Conservation (phyloP, 2,888 invertebrate species). For the Cryptocephalus moraei region DNA sequence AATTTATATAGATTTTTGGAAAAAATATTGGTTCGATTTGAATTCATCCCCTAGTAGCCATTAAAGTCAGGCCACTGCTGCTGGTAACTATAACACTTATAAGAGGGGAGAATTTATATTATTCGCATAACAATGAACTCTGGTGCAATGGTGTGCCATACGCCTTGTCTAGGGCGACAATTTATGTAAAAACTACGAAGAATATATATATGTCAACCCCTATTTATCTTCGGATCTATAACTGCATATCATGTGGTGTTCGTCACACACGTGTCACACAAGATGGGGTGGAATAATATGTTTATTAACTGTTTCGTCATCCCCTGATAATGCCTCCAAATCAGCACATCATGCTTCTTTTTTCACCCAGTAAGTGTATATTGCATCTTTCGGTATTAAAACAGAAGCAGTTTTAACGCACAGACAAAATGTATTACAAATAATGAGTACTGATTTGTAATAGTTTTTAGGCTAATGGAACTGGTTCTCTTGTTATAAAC, state of each 20-base stretch:
- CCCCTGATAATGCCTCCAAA: constrained; percentile 1
- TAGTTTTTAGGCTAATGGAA: no score
- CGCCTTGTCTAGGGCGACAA: constrained; percentile 21
- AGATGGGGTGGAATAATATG: constrained; percentile 7
- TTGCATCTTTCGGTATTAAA: no score
- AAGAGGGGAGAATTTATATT: not conserved
- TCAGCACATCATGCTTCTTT: not conserved
- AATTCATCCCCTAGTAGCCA: no score
- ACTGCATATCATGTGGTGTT: constrained; percentile 34
- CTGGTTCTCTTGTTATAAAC: no score
- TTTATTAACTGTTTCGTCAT: constrained; percentile 15
- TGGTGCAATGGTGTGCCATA: constrained; percentile 9
- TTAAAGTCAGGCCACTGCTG: no score
- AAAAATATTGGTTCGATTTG: no score
- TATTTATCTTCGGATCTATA: constrained; percentile 35
- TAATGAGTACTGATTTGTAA: no score
- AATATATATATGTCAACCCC: constrained; percentile 33
- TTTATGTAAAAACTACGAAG: constrained; percentile 29
- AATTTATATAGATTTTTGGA: no score
- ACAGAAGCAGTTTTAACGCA: no score
- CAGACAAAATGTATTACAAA: no score
- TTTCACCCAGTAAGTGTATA: not conserved
- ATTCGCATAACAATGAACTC: not conserved
- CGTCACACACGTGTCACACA: constrained; percentile 33
- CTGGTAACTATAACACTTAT: no score